Evolutionary conservation across 64 coral and sea anemone genomes (phyloP).

Genomic region (Pocillopora damicornis): DNA sequence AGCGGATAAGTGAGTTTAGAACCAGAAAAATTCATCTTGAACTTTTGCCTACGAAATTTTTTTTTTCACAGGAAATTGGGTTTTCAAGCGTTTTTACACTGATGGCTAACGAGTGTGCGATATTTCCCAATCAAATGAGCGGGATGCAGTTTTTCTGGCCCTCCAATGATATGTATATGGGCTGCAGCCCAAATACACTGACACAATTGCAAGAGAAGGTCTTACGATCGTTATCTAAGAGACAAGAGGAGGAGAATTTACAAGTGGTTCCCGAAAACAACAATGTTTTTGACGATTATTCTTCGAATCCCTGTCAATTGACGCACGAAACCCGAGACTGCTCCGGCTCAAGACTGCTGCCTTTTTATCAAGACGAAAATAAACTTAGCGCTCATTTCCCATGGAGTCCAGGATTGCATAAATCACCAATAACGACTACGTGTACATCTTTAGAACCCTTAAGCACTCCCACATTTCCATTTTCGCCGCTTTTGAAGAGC

Average conservation of each 20-base stretch:
- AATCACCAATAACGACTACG: not conserved
- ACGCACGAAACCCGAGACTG: not conserved
- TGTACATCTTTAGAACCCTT: conserved; percentile 20
- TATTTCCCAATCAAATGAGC: conserved; percentile 9
- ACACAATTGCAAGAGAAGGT: conserved; percentile 31
- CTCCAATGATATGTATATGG: not conserved
- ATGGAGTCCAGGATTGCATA: not conserved
- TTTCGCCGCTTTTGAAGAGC: conserved; percentile 20
- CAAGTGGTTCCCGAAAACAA: conserved; percentile 31
- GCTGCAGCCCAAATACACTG: not conserved
- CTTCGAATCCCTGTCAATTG: not conserved
- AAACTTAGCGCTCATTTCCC: not conserved
- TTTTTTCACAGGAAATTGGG: not conserved
- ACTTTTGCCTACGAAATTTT: not conserved
- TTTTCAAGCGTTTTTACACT: too few relatives aligned
- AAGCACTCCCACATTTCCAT: conserved; percentile 22
- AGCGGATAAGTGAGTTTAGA: not conserved
- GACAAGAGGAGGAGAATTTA: not conserved
- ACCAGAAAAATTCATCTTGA: not conserved
- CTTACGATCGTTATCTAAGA: not conserved
- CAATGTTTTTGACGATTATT: not conserved
- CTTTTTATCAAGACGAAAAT: not conserved
- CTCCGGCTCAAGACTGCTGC: too few relatives aligned
- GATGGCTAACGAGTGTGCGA: conserved; percentile 7
- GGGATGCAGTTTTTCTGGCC: not conserved